Evolutionary conservation across 2,113 vertebrate genomes (phyloP).

Genomic region (Procapra przewalskii): DNA sequence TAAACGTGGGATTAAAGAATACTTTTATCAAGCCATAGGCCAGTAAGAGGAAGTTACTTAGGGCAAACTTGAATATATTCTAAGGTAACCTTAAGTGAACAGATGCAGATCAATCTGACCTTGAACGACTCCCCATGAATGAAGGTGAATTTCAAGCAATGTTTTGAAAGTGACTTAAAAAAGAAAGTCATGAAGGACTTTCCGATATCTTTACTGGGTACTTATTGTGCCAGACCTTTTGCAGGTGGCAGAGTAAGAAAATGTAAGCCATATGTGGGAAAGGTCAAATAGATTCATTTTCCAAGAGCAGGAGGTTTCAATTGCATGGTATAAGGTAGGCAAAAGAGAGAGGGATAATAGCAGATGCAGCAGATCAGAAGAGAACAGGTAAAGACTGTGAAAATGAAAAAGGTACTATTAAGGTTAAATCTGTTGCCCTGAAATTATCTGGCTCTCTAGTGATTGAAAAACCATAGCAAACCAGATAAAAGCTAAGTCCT

Average conservation of each 20-base stretch:
- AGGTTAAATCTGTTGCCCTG: background rate
- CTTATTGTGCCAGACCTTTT: background rate
- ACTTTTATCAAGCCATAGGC: background rate
- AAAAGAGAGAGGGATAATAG: background rate
- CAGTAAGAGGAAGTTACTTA: background rate
- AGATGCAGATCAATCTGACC: background rate
- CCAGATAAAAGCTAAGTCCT: conserved; percentile 8
- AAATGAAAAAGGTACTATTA: background rate
- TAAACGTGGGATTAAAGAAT: background rate
- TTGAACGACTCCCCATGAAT: background rate
- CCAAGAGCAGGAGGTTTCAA: background rate
- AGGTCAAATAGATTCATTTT: background rate
- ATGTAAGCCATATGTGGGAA: background rate
- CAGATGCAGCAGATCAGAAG: background rate
- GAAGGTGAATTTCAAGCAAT: background rate
- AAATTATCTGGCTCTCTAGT: background rate
- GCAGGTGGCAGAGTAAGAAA: background rate
- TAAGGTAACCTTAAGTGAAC: background rate
- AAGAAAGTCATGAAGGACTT: background rate
- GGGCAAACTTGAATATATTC: background rate
- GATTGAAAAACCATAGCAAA: conserved; percentile 1
- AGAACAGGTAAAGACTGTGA: background rate
- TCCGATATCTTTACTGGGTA: background rate
- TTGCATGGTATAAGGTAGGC: background rate
- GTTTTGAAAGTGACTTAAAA: conserved; percentile 1